Conservation (phyloP, 2,888 invertebrate genomes). For the Hypolimnas misippus region DNA sequence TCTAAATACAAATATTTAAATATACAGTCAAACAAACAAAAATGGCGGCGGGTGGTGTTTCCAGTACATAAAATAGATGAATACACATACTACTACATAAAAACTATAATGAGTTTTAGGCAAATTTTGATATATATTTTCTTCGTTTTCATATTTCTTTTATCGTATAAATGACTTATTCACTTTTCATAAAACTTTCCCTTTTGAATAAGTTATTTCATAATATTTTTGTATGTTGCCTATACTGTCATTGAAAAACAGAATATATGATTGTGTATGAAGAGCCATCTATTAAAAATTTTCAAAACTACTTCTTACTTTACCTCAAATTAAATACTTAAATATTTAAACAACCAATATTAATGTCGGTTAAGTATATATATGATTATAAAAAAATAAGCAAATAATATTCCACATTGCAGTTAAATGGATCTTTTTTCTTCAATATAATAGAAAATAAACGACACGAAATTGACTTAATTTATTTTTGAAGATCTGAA, state of each 20-base stretch:
- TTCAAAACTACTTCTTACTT: conserved; percentile 4
- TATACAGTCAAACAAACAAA: not conserved
- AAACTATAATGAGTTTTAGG: not conserved
- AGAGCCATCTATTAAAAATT: conserved; percentile 31
- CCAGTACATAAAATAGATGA: not conserved
- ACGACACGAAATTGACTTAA: conserved; percentile 21
- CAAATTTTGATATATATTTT: not conserved
- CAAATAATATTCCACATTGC: not conserved
- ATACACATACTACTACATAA: not conserved
- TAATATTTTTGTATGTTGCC: conserved; percentile 26
- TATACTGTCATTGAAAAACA: conserved; percentile 8
- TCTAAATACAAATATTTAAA: not conserved
- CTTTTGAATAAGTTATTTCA: conserved; percentile 22
- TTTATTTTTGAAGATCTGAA: conserved; percentile 28
- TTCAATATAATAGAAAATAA: not conserved
- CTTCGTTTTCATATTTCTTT: conserved; percentile 1
- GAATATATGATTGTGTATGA: not conserved
- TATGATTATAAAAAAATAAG: too few species aligned
- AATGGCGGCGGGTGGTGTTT: not conserved
- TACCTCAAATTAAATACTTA: conserved; percentile 11
- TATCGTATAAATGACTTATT: conserved; percentile 10
- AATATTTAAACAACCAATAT: not conserved
- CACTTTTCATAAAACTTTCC: conserved; percentile 30
- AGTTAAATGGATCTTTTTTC: not conserved
- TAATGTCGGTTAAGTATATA: not conserved